A percentile compares a stretch with the other conserved stretches of the same genome.
Evolutionary conservation across 1,140 invertebrate species (phyloP).

Genomic region (Fopius arisanus): DNA sequence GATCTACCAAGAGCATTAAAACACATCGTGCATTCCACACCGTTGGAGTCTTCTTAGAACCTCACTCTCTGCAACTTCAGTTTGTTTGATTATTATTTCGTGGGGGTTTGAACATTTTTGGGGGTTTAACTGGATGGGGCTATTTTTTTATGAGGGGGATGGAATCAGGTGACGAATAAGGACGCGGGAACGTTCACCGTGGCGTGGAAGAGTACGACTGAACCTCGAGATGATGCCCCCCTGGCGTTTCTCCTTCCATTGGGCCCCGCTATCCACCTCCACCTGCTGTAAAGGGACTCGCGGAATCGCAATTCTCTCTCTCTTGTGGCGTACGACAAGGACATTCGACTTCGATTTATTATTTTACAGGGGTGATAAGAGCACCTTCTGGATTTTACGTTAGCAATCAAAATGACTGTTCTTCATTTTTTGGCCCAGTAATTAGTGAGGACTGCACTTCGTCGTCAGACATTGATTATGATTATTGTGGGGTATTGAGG

Average conservation of each 20-base stretch:
- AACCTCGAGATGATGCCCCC: constrained; percentile 23
- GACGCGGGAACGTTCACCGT: constrained; percentile 20
- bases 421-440: no score
- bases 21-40: constrained; percentile 36
- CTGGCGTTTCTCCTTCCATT: constrained; percentile 21
- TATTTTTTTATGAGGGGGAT: not conserved
- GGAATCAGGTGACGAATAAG: not conserved
- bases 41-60: constrained; percentile 17
- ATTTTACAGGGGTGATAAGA: no score
- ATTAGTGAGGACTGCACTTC: no score
- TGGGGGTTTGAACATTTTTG: not conserved
- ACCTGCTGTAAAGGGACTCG: constrained; percentile 11
- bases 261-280: constrained; percentile 22
- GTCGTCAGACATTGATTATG: no score
- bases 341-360: not conserved
- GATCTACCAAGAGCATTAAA: constrained; percentile 33
- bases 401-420: no score
- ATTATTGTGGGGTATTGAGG: no score
- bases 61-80: not conserved
- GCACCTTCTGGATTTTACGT: no score
- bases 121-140: not conserved
- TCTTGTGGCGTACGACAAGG: not conserved
- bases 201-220: constrained; percentile 21
- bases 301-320: not conserved
- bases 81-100: not conserved